Conservation (phyloP, 2,888 invertebrate species). For the Ptilodon capucinus region DNA sequence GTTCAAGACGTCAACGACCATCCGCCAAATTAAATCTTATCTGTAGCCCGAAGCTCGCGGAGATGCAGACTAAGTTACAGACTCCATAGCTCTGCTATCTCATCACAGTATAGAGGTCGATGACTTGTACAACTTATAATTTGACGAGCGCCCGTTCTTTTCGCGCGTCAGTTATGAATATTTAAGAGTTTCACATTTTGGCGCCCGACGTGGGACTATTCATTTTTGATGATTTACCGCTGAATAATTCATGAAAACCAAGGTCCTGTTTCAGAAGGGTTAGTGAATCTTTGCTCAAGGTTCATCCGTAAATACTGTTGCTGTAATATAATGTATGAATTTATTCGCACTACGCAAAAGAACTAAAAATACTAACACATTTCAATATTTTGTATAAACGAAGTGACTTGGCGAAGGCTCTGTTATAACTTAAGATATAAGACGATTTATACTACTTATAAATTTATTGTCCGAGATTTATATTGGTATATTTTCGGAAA, state of each 20-base stretch:
- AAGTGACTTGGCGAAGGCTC: no score
- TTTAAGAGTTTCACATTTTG: constrained; percentile 58
- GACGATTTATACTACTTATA: no score
- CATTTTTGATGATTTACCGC: constrained; percentile 19
- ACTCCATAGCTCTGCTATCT: constrained; percentile 7
- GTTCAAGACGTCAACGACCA: not conserved
- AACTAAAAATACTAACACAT: no score
- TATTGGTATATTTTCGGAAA: no score
- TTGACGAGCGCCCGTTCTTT: constrained; percentile 61
- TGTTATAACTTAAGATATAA: no score
- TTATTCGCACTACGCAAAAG: not conserved
- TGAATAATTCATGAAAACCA: constrained; percentile 18
- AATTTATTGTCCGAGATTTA: no score
- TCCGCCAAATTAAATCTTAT: constrained; percentile 5
- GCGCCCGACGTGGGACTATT: constrained; percentile 56
- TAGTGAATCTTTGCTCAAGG: constrained; percentile 1
- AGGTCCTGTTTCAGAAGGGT: constrained; percentile 1
- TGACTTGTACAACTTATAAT: constrained; percentile 61
- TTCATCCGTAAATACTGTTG: constrained; percentile 7
- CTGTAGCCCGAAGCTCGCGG: constrained; percentile 2
- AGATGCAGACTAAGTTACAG: not conserved
- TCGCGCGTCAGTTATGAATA: constrained; percentile 67
- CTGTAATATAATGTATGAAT: not conserved
- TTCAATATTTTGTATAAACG: no score
- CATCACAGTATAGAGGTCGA: constrained; percentile 30